phyloP scores from a whole-genome alignment of 2,888 invertebrate species.

The Vannuccia rotundouncinata region DNA sequence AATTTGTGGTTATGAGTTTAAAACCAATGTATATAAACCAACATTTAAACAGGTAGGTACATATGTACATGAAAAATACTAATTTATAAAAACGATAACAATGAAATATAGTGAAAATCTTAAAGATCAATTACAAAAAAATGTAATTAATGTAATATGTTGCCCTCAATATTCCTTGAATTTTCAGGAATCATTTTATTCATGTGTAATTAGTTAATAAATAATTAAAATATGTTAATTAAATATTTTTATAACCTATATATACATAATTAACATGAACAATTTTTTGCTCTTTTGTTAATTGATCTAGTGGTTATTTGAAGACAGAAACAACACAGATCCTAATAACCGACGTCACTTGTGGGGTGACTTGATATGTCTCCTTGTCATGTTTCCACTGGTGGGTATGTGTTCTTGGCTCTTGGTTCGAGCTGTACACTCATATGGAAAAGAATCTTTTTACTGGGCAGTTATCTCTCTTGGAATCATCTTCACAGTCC shows the following conservation, averaged over 20 bases:
- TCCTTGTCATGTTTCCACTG: not conserved
- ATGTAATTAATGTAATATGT: too few relatives aligned
- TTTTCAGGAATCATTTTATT: too few relatives aligned
- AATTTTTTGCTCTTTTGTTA: too few relatives aligned
- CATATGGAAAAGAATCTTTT: not conserved
- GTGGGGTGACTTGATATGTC: not conserved
- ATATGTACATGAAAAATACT: not conserved
- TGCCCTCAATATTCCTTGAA: too few relatives aligned
- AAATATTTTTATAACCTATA: too few relatives aligned
- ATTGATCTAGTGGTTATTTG: not conserved
- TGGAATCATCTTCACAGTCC: not conserved
- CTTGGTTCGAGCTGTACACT: not conserved
- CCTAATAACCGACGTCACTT: not conserved
- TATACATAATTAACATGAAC: too few relatives aligned
- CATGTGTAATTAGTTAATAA: too few relatives aligned
- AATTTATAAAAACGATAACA: too few relatives aligned
- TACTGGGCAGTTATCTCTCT: not conserved
- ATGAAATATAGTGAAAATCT: too few relatives aligned
- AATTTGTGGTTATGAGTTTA: slow-evolving; percentile 31
- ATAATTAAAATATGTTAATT: too few relatives aligned
- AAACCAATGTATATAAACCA: not conserved
- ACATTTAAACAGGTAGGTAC: not conserved
- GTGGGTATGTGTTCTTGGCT: not conserved
- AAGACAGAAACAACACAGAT: not conserved
- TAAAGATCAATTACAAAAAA: too few relatives aligned